Conservation (phyloP, 1,140 invertebrate genomes). For the Caenorhabditis briggsae region DNA sequence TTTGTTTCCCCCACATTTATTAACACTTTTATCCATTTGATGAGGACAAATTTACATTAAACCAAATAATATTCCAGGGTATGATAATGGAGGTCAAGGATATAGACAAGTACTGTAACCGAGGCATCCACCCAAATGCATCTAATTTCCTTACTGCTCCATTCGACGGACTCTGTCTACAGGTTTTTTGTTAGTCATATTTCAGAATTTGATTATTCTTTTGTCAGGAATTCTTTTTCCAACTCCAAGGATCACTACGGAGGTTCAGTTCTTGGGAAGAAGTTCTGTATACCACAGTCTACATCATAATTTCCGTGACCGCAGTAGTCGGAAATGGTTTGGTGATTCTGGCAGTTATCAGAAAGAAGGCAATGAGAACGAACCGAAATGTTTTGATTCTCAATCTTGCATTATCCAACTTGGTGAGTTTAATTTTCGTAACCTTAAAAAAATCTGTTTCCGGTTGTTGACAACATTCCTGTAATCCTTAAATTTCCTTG, state of each 20-base stretch:
- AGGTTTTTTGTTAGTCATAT: slow-evolving; percentile 44
- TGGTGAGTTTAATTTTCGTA: slow-evolving; percentile 68
- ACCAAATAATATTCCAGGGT: slow-evolving; percentile 66
- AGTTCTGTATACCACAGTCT: slow-evolving; percentile 73
- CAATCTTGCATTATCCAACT: slow-evolving; percentile 79
- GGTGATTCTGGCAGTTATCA: slow-evolving; percentile 76
- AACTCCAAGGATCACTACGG: slow-evolving; percentile 70
- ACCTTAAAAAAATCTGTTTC: slow-evolving; percentile 9
- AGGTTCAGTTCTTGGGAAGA: slow-evolving; percentile 74
- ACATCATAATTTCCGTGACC: slow-evolving; percentile 74
- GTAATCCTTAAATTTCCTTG: not conserved
- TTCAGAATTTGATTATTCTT: not conserved
- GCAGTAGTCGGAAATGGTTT: slow-evolving; percentile 76
- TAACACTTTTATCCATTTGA: not conserved
- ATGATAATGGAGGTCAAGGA: slow-evolving; percentile 71
- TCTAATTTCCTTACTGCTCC: slow-evolving; percentile 65
- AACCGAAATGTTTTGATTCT: slow-evolving; percentile 79
- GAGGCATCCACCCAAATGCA: slow-evolving; percentile 60
- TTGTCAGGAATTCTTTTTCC: slow-evolving; percentile 70
- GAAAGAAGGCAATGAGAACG: slow-evolving; percentile 77
- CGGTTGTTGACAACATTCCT: not conserved
- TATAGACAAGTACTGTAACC: slow-evolving; percentile 71
- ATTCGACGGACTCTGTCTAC: slow-evolving; percentile 72
- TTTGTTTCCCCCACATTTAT: not conserved
- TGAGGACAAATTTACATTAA: not conserved